Base-by-base conservation (phyloP, 2,888 invertebrate genomes). In the Eupeodes latifasciatus region DNA sequence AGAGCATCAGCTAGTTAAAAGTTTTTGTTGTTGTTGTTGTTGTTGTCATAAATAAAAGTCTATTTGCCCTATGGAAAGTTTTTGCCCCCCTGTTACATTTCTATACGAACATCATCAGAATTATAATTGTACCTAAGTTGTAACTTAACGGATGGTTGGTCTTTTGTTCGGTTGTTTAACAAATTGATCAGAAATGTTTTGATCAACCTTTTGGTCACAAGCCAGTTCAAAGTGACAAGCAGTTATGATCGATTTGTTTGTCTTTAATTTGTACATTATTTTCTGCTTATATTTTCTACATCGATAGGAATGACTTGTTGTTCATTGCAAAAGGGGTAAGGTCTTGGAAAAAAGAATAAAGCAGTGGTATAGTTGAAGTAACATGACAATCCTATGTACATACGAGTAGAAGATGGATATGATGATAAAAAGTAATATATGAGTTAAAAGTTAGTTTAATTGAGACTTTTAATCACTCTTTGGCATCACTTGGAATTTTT, bases 111-210 rank as follows among this genome's bases (percentile, higher is more conserved):
- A 27, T 27, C 27, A 27, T 27, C 27, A 62, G 40, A n/a, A n/a
- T 1, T 59, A 19, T 55, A 5, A 11, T n/a, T 7, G 11, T 62
- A 62, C 16, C 14, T 12, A 5, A 47, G 14, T 51, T 51, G 51
- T 51, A 14, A 14, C 14, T 51, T 51, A n/a, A 16, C n/a, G 16
- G 27, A 3, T 27, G 19, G 53, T 44, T 57, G 71, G 36, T 44
- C 27, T 77, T 55, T 74, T 84, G 84, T 87, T 87, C 80, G 47
- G 14, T 7, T 40, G 40, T 40, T 40, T 40, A 72, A 72, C 72
- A 72, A 83, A 84, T 84, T 84, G 84, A 87, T 84, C 80, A 76
- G 80, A 79, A 83, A 75, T 79, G 75, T 82, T 85, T 78, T 86
- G 83, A 83, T 79, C 79, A 79, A 74, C 69, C 75, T 64, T 9